A percentile compares a stretch with the other conserved stretches of the same genome.
Conservation (phyloP, 2,888 invertebrate species). For the Leptinotarsa tumamoca region DNA sequence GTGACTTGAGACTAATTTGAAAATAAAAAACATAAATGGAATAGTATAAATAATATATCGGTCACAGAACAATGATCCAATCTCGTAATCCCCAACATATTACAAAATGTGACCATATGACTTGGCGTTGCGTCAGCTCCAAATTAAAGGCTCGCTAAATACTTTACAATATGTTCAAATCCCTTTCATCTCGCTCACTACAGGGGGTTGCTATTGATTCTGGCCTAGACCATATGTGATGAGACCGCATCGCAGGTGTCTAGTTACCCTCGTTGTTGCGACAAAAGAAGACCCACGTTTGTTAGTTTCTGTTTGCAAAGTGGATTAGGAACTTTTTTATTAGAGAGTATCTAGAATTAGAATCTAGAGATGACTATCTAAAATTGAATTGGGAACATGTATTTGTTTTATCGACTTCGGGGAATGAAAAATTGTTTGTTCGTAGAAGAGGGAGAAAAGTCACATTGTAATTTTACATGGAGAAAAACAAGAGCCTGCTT, state of each 20-base stretch:
- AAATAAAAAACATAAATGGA: not conserved
- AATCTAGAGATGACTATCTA: not conserved
- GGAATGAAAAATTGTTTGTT: not conserved
- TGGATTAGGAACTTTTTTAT: slow-evolving; percentile 27
- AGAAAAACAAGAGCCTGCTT: no score
- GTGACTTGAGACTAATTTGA: not conserved
- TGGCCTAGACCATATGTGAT: slow-evolving; percentile 56
- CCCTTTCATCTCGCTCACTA: slow-evolving; percentile 34
- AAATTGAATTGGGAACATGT: not conserved
- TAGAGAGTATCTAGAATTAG: slow-evolving; percentile 8
- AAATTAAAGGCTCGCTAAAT: slow-evolving; percentile 53
- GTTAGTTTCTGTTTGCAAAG: slow-evolving; percentile 29
- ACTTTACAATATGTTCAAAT: slow-evolving; percentile 62
- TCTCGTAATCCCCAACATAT: slow-evolving; percentile 10
- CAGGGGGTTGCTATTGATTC: slow-evolving; percentile 54
- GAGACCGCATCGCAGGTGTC: slow-evolving; percentile 56
- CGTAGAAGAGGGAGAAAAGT: not conserved
- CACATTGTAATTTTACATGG: not conserved
- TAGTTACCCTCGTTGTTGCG: slow-evolving; percentile 21
- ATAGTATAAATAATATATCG: not conserved
- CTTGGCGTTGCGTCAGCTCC: slow-evolving; percentile 31
- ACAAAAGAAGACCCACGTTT: slow-evolving; percentile 29
- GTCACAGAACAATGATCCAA: not conserved
- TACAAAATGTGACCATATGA: slow-evolving; percentile 38
- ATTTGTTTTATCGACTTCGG: not conserved